These are phyloP conservation scores for Nymphalis io DNA, from an alignment of 1,140 invertebrate genomes.

Conservation along the genomic window DNA sequence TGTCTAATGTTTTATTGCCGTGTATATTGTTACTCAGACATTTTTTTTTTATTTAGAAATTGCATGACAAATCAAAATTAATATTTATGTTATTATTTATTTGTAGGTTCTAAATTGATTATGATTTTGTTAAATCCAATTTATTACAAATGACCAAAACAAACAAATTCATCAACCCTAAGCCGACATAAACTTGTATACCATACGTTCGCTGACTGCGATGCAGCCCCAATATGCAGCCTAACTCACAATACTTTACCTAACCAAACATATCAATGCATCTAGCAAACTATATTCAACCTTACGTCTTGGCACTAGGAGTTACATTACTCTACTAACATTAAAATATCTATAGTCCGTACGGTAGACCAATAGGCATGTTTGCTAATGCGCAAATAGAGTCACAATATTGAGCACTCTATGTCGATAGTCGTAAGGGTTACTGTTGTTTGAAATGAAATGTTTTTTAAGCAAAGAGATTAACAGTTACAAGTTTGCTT, in stretches of 20 bases:
- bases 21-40: too few relatives aligned
- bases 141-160: slow-evolving; percentile 10
- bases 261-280: slow-evolving; percentile 27
- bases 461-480: slow-evolving; percentile 8
- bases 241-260: slow-evolving; percentile 33
- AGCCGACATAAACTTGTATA: slow-evolving; percentile 22
- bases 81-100: neutral
- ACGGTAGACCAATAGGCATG: slow-evolving; percentile 1
- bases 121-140: slow-evolving; percentile 1
- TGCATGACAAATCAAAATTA: too few relatives aligned
- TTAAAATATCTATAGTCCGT: neutral
- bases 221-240: slow-evolving; percentile 32
- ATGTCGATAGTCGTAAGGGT: neutral
- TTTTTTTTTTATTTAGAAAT: too few relatives aligned
- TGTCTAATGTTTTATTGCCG: too few relatives aligned
- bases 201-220: slow-evolving; percentile 22
- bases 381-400: neutral
- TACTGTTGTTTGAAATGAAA: neutral
- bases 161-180: slow-evolving; percentile 24
- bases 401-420: slow-evolving; percentile 9
- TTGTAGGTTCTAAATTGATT: neutral
- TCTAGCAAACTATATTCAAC: slow-evolving; percentile 11
- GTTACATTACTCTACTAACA: neutral
- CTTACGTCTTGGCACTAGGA: slow-evolving; percentile 14
- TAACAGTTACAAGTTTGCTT: slow-evolving; percentile 22